Evolutionary conservation across 1,140 invertebrate species (phyloP).

Genomic region (Thereuonema tuberculata): DNA sequence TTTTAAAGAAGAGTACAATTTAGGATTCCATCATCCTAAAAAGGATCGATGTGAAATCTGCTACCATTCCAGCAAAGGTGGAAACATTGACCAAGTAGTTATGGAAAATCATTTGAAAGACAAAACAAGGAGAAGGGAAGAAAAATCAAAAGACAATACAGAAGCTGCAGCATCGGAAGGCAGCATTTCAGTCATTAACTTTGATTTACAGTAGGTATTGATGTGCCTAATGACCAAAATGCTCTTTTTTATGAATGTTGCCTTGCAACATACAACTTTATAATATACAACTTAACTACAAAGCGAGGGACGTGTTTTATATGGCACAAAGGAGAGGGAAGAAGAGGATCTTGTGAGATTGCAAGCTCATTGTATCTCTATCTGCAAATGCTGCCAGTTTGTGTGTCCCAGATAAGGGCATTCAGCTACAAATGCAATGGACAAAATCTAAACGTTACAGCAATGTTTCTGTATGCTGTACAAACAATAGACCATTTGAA

Average conservation of each 20-base stretch:
- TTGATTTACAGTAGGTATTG: not conserved
- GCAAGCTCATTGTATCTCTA: not conserved
- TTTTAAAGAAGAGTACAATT: not conserved
- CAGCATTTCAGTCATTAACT: not conserved
- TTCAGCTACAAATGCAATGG: not conserved
- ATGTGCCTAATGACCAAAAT: not conserved
- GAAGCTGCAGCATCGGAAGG: not conserved
- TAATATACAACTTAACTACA: not conserved
- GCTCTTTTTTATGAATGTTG: not conserved
- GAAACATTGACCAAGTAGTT: not conserved
- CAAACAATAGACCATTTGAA: not conserved
- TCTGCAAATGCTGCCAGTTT: not conserved
- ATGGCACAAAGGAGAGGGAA: not conserved
- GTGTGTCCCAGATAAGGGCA: not conserved
- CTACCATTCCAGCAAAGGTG: not conserved
- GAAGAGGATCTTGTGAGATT: not conserved
- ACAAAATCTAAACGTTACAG: not conserved
- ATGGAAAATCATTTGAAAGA: not conserved
- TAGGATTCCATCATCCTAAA: not conserved
- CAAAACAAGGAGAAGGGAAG: not conserved
- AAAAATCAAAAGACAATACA: not conserved
- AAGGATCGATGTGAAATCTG: not conserved
- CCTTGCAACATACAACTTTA: not conserved
- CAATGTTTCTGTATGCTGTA: not conserved
- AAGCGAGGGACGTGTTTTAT: not conserved